A percentile compares a stretch with the other conserved stretches of the same genome.
Conservation (phyloP, 2,888 invertebrate species). For the Nymphalis urticae region DNA sequence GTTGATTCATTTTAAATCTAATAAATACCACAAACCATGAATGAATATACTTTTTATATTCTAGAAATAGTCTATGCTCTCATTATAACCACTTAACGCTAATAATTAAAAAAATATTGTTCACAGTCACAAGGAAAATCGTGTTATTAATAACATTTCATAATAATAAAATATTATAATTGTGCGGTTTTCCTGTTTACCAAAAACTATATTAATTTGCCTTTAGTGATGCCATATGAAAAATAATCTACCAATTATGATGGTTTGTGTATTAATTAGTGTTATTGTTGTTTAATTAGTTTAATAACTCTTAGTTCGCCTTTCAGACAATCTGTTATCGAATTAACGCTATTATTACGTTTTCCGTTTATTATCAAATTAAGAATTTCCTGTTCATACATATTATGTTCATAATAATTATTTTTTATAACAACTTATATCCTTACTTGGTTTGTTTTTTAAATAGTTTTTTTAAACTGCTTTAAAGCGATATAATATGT, state of each 20-base stretch:
- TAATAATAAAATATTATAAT: constrained; percentile 28
- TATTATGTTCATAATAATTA: neutral
- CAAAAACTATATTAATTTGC: constrained; percentile 19
- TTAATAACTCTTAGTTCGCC: constrained; percentile 29
- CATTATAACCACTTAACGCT: neutral
- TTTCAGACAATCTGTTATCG: constrained; percentile 20
- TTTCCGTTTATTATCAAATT: constrained; percentile 25
- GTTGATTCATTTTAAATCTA: no score
- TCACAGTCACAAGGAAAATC: constrained; percentile 11
- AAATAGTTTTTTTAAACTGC: no score
- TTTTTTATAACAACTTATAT: neutral
- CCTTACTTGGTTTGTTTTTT: neutral
- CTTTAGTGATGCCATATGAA: constrained; percentile 11
- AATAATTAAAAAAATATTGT: no score
- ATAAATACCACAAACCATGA: no score
- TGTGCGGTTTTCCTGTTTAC: constrained; percentile 36
- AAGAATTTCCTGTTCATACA: constrained; percentile 6
- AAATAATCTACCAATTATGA: constrained; percentile 27
- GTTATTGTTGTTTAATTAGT: constrained; percentile 32
- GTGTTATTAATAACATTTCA: constrained; percentile 16
- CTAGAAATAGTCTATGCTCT: neutral
- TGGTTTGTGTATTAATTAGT: constrained; percentile 28
- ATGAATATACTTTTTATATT: neutral
- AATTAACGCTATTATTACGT: neutral
- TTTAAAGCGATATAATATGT: neutral